Evolutionary conservation across 2,113 vertebrate genomes (phyloP).

Genomic region (Todiramphus chloris): DNA sequence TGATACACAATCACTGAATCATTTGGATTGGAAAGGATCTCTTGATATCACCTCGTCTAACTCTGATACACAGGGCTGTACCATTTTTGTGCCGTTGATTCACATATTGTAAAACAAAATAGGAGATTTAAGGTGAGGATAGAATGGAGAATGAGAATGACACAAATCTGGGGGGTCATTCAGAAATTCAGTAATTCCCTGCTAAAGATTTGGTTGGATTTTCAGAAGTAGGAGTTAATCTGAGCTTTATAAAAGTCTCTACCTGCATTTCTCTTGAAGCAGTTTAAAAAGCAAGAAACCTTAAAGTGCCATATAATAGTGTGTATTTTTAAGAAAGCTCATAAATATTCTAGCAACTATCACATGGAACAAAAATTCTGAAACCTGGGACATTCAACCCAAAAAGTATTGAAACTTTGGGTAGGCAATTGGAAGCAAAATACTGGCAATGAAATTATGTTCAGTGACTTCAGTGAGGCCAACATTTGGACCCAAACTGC

Average conservation of each 20-base stretch:
- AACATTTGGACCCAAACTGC: neutral
- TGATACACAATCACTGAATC: neutral
- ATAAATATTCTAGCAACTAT: neutral
- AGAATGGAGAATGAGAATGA: neutral
- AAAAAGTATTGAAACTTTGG: neutral
- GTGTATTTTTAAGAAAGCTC: neutral
- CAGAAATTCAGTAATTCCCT: neutral
- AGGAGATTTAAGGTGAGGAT: neutral
- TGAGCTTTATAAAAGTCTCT: neutral
- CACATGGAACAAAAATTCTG: neutral
- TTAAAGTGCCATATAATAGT: neutral
- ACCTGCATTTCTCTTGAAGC: neutral
- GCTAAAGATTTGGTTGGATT: neutral
- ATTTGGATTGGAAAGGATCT: neutral
- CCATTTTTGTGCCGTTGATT: neutral
- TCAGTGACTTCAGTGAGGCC: neutral
- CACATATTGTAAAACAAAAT: neutral
- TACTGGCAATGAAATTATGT: neutral
- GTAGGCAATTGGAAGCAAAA: neutral
- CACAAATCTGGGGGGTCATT: neutral
- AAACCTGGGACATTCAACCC: neutral
- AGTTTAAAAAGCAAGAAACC: neutral
- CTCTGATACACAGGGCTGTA: neutral
- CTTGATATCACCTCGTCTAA: neutral
- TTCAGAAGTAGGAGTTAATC: neutral